Percentiles rank a stretch among this genome's conserved stretches.
Evolutionary conservation across 1,140 invertebrate genomes (phyloP).

Genomic region (Musca domestica): DNA sequence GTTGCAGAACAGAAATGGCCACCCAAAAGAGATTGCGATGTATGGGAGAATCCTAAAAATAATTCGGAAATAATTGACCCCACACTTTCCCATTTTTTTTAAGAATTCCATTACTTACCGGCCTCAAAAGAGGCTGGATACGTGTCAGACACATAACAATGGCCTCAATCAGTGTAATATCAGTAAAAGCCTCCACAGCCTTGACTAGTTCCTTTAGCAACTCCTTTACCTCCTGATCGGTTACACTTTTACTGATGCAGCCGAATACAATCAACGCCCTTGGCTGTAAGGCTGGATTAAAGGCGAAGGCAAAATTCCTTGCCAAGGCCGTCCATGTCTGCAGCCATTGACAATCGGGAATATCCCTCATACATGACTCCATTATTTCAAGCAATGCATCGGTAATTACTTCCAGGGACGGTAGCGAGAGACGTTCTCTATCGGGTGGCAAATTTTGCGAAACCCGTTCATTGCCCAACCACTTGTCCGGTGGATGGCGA

Average conservation of each 20-base stretch:
- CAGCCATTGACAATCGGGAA: constrained; percentile 91
- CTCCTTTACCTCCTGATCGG: constrained; percentile 90
- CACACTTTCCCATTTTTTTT: no score
- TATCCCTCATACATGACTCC: constrained; percentile 93
- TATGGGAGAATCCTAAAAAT: constrained; percentile 81
- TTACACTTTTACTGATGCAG: constrained; percentile 90
- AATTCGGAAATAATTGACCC: constrained; percentile 11
- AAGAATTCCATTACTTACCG: no score
- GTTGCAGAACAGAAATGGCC: constrained; percentile 88
- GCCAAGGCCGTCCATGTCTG: constrained; percentile 89
- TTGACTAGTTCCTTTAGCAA: constrained; percentile 89
- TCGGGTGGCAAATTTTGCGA: constrained; percentile 63
- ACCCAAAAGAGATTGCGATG: constrained; percentile 96
- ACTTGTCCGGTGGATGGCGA: constrained; percentile 73
- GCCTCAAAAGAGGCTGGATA: constrained; percentile 84
- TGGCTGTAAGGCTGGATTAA: constrained; percentile 95
- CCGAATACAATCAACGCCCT: constrained; percentile 94
- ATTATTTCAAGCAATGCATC: constrained; percentile 96
- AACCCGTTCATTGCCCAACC: constrained; percentile 51
- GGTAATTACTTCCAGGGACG: constrained; percentile 91
- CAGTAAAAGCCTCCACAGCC: constrained; percentile 91
- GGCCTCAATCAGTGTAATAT: constrained; percentile 87
- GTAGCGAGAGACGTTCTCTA: constrained; percentile 80
- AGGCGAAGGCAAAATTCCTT: constrained; percentile 94
- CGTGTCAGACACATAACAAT: constrained; percentile 95